Evolutionary conservation across 1,140 invertebrate genomes (phyloP).

Genomic region (Meloidogyne hapla): DNA sequence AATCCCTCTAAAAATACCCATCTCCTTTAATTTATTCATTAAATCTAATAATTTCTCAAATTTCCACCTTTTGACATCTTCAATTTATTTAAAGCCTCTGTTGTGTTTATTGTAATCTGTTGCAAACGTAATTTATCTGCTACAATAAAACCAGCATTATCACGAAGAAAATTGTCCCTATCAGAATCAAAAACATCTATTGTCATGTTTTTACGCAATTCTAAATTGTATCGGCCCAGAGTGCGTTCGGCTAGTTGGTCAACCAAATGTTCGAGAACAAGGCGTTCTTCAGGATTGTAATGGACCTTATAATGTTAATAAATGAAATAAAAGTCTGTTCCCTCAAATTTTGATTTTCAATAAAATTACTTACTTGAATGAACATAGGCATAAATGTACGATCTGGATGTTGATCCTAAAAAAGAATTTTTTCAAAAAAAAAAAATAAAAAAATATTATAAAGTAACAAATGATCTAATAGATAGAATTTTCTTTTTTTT

Average conservation of each 20-base stretch:
- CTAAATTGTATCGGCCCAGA: constrained; percentile 55
- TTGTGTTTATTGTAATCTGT: constrained; percentile 48
- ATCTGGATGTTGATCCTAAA: constrained; percentile 45
- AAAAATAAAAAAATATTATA: constrained; percentile 8
- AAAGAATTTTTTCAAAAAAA: constrained; percentile 14
- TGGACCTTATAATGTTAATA: constrained; percentile 40
- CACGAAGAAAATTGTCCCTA: constrained; percentile 39
- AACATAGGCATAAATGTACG: constrained; percentile 55
- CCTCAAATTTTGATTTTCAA: too few species aligned
- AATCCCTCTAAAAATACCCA: too few species aligned
- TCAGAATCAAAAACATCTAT: constrained; percentile 60
- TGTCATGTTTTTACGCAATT: constrained; percentile 63
- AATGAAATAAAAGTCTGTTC: neutral
- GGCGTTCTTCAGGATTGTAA: constrained; percentile 52
- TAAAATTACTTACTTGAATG: constrained; percentile 50
- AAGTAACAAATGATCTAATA: too few species aligned
- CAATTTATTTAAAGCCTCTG: constrained; percentile 39
- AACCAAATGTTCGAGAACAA: constrained; percentile 55
- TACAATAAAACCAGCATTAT: constrained; percentile 59
- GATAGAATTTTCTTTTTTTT: neutral
- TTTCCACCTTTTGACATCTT: constrained; percentile 42
- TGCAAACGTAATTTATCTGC: constrained; percentile 52
- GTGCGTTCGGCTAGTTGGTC: constrained; percentile 55
- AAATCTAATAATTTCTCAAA: constrained; percentile 8
- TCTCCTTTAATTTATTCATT: neutral